Base-by-base conservation (phyloP, 1,140 invertebrate genomes). In the Ceratosolen fusciceps region DNA sequence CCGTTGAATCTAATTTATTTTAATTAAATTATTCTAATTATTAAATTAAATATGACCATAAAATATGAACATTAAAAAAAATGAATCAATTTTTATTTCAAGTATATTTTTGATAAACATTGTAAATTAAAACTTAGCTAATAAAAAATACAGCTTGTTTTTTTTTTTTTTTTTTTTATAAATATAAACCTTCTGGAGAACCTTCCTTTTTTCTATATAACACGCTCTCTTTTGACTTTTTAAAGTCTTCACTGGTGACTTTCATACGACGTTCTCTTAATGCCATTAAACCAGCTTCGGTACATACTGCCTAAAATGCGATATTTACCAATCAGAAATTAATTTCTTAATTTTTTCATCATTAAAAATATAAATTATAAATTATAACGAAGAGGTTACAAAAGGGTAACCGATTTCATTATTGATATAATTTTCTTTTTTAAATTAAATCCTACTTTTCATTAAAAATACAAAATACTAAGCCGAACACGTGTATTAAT, bases 181-280 rank as follows among this genome's bases (percentile, higher is more conserved):
- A 93, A 93, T 99, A 99, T 37, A 99, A 93, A 85, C 98, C 98
- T 92, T 99, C 98, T 10, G 98, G 98, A 67, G 98, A 99, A 80
- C 98, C 98, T 93, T 99, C 98, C 89, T 99, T 99, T 92, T 99
- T 99, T 31, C 98, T 93, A 90, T 99, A 99, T 21, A 99, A 91
- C 68, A 99, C 98, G 92, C 98, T 99, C 90, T 99, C 98, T 90
- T 99, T 99, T 0, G 98, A 98, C 89, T 99, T 99, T 87, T 97
- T 97, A 88, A 99, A 99, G 90, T 99, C 98, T 90, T 99, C 98
- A 92, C 98, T 99, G 39, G 97, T 99, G 19, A 99, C 99, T 91
- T 99, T 99, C 98, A 99, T 99, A 83, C 98, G 93, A 75, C 99
- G 93, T 90, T 99, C 99, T 83, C 99, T 91, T 39, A 99, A 89